phyloP scores from a whole-genome alignment of 2,113 vertebrate species.

The Anser brachyrhynchus region DNA sequence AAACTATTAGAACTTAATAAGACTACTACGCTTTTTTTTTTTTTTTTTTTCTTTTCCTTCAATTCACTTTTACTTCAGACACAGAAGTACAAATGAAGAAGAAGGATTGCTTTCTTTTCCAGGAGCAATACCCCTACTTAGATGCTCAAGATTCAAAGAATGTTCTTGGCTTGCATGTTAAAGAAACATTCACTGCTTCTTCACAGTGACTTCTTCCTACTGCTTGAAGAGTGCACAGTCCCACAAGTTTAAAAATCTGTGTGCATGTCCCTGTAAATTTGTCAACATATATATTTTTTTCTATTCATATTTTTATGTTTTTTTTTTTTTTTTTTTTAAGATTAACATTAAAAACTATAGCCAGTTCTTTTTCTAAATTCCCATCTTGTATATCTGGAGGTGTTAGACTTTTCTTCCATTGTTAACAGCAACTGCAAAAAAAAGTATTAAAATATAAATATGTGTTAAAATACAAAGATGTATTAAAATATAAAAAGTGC shows the following conservation, averaged over 20 bases:
- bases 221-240: neutral
- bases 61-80: neutral
- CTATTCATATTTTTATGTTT: neutral
- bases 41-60: rapidly evolving
- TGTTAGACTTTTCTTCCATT: neutral
- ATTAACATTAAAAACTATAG: neutral
- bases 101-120: neutral
- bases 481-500: neutral
- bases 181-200: neutral
- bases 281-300: neutral
- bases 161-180: neutral
- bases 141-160: neutral
- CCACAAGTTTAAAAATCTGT: slow-evolving; percentile 13
- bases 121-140: neutral
- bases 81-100: neutral
- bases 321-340: neutral
- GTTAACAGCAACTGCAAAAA: neutral
- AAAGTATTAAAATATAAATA: neutral
- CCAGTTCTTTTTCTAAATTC: neutral
- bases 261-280: neutral
- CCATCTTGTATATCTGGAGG: neutral
- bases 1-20: neutral
- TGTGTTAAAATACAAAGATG: neutral
- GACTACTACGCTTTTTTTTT: neutral
- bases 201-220: slow-evolving; percentile 11